A percentile compares a stretch with the other conserved stretches of the same genome.
phyloP scores from a whole-genome alignment of 2,797 vertebrate genomes.

The Sparidentex hasta region DNA sequence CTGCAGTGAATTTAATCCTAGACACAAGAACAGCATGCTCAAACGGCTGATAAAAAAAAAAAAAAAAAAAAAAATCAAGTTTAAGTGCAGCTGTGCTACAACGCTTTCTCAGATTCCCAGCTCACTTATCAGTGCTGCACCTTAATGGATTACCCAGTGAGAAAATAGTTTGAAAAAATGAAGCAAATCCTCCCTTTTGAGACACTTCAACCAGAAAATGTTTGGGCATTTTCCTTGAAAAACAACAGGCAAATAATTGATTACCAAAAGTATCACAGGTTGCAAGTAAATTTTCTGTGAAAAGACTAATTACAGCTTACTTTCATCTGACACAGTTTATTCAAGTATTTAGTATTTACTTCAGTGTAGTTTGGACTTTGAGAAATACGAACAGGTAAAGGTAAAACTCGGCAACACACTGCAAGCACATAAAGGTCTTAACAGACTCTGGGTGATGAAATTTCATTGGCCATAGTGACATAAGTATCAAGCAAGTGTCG shows the following conservation, averaged over 20 bases:
- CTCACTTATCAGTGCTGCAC: neutral
- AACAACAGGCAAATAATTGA: neutral
- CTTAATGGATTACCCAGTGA: neutral
- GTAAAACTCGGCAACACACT: slow-evolving; percentile 7
- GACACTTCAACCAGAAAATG: neutral
- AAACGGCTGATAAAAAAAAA: neutral
- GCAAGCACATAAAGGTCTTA: slow-evolving; percentile 1
- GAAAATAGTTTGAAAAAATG: neutral
- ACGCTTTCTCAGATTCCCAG: neutral
- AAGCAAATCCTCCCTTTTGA: neutral
- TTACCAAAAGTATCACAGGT: neutral
- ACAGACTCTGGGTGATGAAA: slow-evolving; percentile 40
- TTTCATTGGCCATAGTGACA: slow-evolving; percentile 37
- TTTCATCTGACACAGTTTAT: too few relatives aligned
- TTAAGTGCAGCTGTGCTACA: neutral
- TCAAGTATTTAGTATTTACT: neutral
- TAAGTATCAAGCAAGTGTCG: neutral
- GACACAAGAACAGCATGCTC: neutral
- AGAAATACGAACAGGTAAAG: neutral
- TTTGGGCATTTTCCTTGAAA: neutral
- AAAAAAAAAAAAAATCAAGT: neutral
- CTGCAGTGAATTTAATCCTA: neutral
- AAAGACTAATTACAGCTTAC: too few relatives aligned
- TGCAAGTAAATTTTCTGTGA: too few relatives aligned
- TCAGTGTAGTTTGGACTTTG: neutral